phyloP scores from a whole-genome alignment of 2,113 vertebrate genomes.

The Anser cygnoides region DNA sequence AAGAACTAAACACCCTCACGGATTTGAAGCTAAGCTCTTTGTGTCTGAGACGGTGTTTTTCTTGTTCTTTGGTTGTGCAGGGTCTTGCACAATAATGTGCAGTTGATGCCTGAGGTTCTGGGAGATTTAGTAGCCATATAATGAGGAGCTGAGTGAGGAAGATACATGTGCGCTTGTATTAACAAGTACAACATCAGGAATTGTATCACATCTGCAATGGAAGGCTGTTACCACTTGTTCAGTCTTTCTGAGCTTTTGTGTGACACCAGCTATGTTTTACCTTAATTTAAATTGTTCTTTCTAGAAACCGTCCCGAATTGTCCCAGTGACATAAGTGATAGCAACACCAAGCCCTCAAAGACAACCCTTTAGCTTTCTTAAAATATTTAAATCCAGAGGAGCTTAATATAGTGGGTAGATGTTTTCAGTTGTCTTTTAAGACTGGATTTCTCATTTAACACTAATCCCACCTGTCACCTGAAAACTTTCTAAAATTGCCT shows the following conservation, averaged over 20 bases:
- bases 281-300: neutral
- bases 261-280: neutral
- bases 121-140: neutral
- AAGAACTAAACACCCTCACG: neutral
- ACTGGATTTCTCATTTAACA: conserved; percentile 34
- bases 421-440: conserved; percentile 45
- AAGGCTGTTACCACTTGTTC: neutral
- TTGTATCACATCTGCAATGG: neutral
- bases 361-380: neutral
- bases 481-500: neutral
- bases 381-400: conserved; percentile 36
- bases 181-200: neutral
- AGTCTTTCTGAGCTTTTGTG: neutral
- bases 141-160: neutral
- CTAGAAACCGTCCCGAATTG: neutral
- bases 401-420: neutral
- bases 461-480: conserved; percentile 26
- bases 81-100: neutral
- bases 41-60: neutral
- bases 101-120: neutral
- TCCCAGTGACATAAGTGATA: neutral
- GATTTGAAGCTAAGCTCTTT: neutral
- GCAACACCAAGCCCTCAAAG: neutral
- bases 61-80: neutral
- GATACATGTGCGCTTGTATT: neutral